Evolutionary conservation across 2,888 invertebrate genomes (phyloP), one percentile per base, ranked within the genome.

Genomic region (Trichopria drosophilae): DNA sequence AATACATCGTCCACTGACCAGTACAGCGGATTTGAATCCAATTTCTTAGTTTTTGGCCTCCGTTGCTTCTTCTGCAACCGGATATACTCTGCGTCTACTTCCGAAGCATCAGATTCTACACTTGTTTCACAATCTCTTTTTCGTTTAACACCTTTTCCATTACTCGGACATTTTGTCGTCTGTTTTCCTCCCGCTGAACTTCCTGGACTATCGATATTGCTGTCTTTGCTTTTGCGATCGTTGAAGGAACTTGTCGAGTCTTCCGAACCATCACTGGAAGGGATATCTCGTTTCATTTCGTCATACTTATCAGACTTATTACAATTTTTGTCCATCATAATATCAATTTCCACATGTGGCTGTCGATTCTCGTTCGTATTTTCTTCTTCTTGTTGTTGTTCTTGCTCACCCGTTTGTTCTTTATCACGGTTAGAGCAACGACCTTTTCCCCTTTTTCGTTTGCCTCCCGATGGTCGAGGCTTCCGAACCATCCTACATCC

Each of bases 1-100:
- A 84, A 82, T 0, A 88, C 85, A 52, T 88, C 85, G 34, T 82
- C 81, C 1, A 86, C 82, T 3, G 80, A 81, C 88, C 88, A 88
- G 49, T 82, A 79, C 2, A 85, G 64, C 0, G 87, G 87, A 69
- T 85, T 84, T 1, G 81, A 78, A 1, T 82, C 80, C 6, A 84
- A 71, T 59, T 81, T 81, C n/a, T 80, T 60, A 6, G 81, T 81
- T 61, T 80, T 81, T 26, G 78, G 79, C 49, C 78, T 77, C 76
- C 70, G 62, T 55, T 80, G 81, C 9, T 72, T 75, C 58, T 80
- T 80, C 48, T 78, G 80, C 6, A 75, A 65, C 6, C 76, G 77
- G 13, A 69, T 55, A 34, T 69, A 70, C 39, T 69, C 68, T 0
- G 65, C 68, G 40, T 74, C 72, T 4, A 62, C 65, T n/a, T 73